Evolutionary conservation across 2,888 invertebrate genomes (phyloP), one percentile per base, ranked within the genome.

Genomic region (Ophion ellenae): DNA sequence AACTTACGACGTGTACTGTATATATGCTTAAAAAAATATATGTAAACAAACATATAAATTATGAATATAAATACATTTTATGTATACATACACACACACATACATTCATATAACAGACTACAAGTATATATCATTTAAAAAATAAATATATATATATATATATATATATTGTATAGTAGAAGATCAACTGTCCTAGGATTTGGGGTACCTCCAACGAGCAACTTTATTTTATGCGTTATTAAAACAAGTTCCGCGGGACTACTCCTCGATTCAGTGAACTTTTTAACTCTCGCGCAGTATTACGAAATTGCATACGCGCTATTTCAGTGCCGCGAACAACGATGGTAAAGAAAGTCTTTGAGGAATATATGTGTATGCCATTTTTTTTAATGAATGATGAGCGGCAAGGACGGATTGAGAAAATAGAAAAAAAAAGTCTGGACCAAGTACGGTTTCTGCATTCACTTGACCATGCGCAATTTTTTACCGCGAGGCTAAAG

Each of bases 231-330:
- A 71, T 53, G 79, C 61, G 79, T 71, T 53, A 76, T 53, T 79
- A 24, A 79, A 85, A 83, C 83, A 76, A 73, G 85, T 85, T 83
- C 40, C 67, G 67, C 78, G 67, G 67, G 73, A 76, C 88, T 67
- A 84, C 78, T 79, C 79, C 79, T 86, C 76, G 77, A 83, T 81
- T 83, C 69, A 70, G 53, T 28, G 32, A 66, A 47, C 11, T 24
- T 71, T 80, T 77, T 57, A 36, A n/a, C 64, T 20, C 11, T n/a
- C 45, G n/a, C 61, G 53, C 61, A 20, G 59, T 28, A 66, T 86
- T 86, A 78, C 84, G 85, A 85, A 88, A 86, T 83, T 76, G 70
- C 61, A 24, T 20, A 53, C 67, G 45, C 64, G 20, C 70, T 75
- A 77, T 53, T 63, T 78, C 32, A 74, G n/a, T 47, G 47, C 69